A percentile compares a stretch with the other conserved stretches of the same genome.
Conservation (phyloP, 2,113 vertebrate species). For the Chionodraco myersi region DNA sequence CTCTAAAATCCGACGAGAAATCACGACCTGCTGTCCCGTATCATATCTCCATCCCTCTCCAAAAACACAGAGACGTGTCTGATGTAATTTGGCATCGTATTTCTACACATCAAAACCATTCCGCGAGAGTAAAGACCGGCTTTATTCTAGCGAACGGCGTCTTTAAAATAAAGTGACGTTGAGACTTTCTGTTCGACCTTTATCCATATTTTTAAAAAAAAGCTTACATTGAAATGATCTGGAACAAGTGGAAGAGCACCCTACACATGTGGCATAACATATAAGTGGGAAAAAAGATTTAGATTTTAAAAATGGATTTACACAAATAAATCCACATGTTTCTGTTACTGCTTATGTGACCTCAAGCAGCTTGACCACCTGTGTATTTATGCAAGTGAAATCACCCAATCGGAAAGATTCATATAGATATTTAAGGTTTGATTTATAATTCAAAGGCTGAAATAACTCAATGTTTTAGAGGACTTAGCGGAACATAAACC, state of each 20-base stretch:
- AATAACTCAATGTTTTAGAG: not conserved
- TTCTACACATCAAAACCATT: conserved; percentile 44
- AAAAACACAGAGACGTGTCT: conserved; percentile 42
- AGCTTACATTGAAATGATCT: not conserved
- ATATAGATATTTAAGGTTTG: not conserved
- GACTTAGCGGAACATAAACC: not conserved
- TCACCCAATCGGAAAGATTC: not conserved
- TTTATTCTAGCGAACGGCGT: conserved; percentile 40
- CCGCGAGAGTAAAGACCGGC: conserved; percentile 60
- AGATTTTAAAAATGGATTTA: not conserved
- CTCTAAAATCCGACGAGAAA: conserved; percentile 25
- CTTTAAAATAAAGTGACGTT: conserved; percentile 51
- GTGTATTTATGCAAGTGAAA: not conserved
- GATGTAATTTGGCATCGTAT: conserved; percentile 69
- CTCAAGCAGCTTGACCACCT: not conserved
- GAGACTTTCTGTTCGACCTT: conserved; percentile 28
- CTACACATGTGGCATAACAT: conserved; percentile 24
- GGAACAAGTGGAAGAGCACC: conserved; percentile 18
- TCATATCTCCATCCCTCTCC: not conserved
- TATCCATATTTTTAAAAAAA: not conserved
- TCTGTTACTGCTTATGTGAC: not conserved
- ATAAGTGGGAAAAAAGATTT: not conserved
- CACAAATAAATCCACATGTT: not conserved
- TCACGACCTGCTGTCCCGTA: conserved; percentile 1
- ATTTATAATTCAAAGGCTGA: not conserved